Conservation (phyloP, 2,797 vertebrate genomes). For the Rhynchotus rufescens region DNA sequence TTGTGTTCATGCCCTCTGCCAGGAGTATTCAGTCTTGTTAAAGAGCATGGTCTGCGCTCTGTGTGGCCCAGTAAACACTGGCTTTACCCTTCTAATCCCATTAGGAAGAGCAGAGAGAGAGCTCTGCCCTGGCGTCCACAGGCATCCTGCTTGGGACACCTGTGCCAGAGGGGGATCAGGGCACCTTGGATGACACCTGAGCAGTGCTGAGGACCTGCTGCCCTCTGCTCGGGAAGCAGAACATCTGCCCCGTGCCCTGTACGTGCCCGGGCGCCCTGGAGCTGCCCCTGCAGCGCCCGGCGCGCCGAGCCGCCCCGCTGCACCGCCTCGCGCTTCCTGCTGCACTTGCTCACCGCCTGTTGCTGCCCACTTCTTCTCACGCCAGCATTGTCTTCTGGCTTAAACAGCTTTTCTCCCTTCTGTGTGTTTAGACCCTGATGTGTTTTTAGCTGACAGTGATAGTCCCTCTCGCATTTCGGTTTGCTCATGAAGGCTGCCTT, state of each 20-base stretch:
- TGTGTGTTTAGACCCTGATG: neutral
- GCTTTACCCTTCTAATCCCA: neutral
- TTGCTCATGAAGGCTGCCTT: neutral
- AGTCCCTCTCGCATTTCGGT: neutral
- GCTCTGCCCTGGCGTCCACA: too few relatives aligned
- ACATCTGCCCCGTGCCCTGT: neutral
- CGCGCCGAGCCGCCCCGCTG: neutral
- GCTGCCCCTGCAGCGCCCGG: too few relatives aligned
- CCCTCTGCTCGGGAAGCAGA: neutral
- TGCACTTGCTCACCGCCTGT: neutral
- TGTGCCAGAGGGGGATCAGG: neutral
- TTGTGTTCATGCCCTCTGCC: neutral
- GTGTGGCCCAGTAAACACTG: neutral
- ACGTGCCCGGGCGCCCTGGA: neutral
- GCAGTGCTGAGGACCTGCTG: neutral
- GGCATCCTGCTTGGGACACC: neutral
- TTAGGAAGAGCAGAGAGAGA: neutral
- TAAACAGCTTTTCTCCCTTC: neutral
- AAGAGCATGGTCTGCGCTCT: neutral
- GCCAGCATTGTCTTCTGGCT: slow-evolving; percentile 26
- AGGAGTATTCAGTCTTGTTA: neutral
- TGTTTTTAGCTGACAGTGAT: slow-evolving; percentile 1
- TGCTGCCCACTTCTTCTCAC: neutral
- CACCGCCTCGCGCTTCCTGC: neutral
- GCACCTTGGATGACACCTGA: neutral